These are phyloP conservation scores for Corythaixoides concolor DNA, from an alignment of 2,113 vertebrate genomes.

Conservation along the genomic window DNA sequence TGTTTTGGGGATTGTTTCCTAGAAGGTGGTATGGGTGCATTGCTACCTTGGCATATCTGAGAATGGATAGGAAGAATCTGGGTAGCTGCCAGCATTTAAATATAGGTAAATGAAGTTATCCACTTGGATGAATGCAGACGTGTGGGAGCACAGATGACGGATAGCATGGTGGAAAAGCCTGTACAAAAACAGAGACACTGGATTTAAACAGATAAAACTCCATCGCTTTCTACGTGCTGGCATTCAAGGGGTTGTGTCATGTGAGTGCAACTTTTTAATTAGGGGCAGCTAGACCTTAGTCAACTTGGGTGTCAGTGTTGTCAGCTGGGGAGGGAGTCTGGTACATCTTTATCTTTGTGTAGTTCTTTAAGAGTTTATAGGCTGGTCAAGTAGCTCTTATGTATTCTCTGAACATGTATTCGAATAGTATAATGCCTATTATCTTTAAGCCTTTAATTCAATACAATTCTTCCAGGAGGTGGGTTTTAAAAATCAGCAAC, in stretches of 20 bases:
- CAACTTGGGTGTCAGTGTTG: background rate
- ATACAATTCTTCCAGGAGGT: background rate
- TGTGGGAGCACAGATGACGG: background rate
- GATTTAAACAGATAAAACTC: background rate
- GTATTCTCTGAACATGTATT: background rate
- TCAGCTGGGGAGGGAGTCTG: background rate
- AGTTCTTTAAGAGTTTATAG: background rate
- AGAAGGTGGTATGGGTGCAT: background rate
- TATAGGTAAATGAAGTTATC: background rate
- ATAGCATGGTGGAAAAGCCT: background rate
- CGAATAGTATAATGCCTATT: background rate
- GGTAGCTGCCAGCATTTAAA: background rate
- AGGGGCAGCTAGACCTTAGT: background rate
- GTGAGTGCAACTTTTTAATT: background rate
- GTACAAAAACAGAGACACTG: background rate
- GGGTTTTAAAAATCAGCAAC: background rate
- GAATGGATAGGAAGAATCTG: background rate
- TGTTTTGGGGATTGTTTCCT: background rate
- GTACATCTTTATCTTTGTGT: background rate
- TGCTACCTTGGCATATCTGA: background rate
- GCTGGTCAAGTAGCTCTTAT: background rate
- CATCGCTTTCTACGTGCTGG: background rate
- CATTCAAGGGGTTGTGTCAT: background rate
- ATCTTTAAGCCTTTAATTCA: background rate
- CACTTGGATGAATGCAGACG: accelerated